Base-by-base conservation (phyloP, 2,797 vertebrate species). In the Fratercula arctica region DNA sequence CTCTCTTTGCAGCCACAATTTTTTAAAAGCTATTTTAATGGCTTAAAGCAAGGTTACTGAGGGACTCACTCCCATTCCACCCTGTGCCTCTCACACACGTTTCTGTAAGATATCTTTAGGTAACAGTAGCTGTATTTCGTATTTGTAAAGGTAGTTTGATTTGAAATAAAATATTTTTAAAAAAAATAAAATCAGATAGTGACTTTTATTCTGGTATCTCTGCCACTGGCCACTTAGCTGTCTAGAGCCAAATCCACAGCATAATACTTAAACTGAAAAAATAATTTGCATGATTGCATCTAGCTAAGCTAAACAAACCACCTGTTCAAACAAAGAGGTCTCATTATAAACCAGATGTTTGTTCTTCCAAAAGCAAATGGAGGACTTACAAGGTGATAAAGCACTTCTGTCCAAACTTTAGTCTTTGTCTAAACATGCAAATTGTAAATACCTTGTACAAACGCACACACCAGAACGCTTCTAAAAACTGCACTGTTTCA, bases 291-390 rank as follows among this genome's bases (percentile, higher is more conserved):
- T 56, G n/a, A 74, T 4, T 82, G 51, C 43, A 92, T 87, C 39
- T 74, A 89, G 35, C 59, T 60, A 90, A 82, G 54, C 77, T 89
- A 76, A 85, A 48, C 67, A 95, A 95, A 79, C 46, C 20, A 78
- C 90, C 84, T 95, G 92, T 89, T 93, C 92, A 96, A 93, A 92
- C 43, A 84, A 79, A 29, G 3, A 46, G 15, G 50, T 79, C 63
- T 29, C 70, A 37, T 46, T 84, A 54, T 43, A 78, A 57, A 68
- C 8, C 66, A 94, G 45, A 50, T 53, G 37, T 84, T 94, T 88
- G 56, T 23, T 83, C 56, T 85, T 26, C 35, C 79, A 76, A 89
- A 93, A 75, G n/a, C n/a, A 64, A 87, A 88, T 18, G 5, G 29
- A 59, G 8, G 11, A 74, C 48, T 64, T 45, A 35, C 6, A 85